These are phyloP conservation scores for Scartelaos histophorus DNA, from an alignment of 2,113 vertebrate species.

Conservation along the genomic window DNA sequence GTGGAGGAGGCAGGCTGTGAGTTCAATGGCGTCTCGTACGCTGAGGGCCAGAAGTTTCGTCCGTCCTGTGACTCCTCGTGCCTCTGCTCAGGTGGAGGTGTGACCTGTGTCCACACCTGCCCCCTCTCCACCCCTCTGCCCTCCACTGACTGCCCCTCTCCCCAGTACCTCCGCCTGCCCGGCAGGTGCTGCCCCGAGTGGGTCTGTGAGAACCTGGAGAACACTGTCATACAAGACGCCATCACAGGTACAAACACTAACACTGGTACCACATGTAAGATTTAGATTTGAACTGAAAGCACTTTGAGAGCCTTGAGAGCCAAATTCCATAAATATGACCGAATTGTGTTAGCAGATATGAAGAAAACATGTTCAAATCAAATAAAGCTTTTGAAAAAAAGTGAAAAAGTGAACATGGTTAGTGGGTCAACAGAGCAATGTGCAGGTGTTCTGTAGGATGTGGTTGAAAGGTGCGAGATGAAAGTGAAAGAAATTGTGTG, in stretches of 20 bases:
- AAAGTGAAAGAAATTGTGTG: no score
- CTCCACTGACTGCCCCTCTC: constrained; percentile 84
- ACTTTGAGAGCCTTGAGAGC: no score
- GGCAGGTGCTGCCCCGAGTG: constrained; percentile 93
- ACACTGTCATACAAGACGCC: constrained; percentile 71
- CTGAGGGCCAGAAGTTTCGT: constrained; percentile 88
- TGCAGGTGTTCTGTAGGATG: no score
- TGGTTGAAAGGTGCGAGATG: no score
- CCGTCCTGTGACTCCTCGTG: constrained; percentile 86
- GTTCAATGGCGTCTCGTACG: constrained; percentile 83
- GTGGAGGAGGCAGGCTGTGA: constrained; percentile 82
- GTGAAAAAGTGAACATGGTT: no score
- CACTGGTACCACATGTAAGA: no score
- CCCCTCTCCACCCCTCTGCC: constrained; percentile 79
- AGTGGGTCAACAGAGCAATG: no score
- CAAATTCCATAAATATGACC: no score
- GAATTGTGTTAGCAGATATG: no score
- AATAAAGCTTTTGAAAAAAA: no score
- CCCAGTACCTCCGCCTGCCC: constrained; percentile 76
- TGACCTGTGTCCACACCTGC: constrained; percentile 85
- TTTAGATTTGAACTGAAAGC: no score
- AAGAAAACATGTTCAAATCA: no score
- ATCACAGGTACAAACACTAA: constrained; percentile 70
- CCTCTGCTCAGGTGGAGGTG: constrained; percentile 83
- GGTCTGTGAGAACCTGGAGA: constrained; percentile 84